Percentiles rank a stretch among this genome's conserved stretches.
Evolutionary conservation across 2,888 invertebrate species (phyloP).

Genomic region (Luperina testacea): DNA sequence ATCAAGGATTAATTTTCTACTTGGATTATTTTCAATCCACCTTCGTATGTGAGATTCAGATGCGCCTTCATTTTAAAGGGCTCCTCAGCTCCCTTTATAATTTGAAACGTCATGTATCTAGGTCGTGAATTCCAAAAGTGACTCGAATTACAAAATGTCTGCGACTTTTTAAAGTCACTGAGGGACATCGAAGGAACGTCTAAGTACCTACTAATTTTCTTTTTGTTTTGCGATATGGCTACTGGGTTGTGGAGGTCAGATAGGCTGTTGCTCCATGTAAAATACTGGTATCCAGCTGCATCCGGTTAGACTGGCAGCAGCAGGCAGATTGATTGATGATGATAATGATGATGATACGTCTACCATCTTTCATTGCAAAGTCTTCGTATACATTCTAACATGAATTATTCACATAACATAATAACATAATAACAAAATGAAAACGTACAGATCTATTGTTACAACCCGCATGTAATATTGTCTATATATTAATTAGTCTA

Average conservation of each 20-base stretch:
- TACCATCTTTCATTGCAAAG: not conserved
- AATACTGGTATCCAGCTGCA: too few relatives aligned
- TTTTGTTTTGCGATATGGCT: not conserved
- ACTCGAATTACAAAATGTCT: slow-evolving; percentile 26
- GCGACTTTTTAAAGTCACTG: slow-evolving; percentile 5
- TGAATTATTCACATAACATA: slow-evolving; percentile 29
- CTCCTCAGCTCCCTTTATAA: slow-evolving; percentile 77
- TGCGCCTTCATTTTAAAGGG: slow-evolving; percentile 85
- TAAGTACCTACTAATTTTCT: slow-evolving; percentile 5
- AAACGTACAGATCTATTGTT: slow-evolving; percentile 3
- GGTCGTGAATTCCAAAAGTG: slow-evolving; percentile 57
- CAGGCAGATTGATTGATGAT: too few relatives aligned
- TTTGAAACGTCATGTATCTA: slow-evolving; percentile 69
- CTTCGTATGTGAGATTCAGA: slow-evolving; percentile 84
- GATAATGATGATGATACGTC: not conserved
- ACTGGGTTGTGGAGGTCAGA: too few relatives aligned
- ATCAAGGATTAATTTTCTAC: slow-evolving; percentile 90
- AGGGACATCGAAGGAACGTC: not conserved
- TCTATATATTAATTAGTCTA: slow-evolving; percentile 48
- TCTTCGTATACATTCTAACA: slow-evolving; percentile 1
- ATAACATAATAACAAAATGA: slow-evolving; percentile 12
- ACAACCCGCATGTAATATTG: slow-evolving; percentile 16
- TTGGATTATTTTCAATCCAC: slow-evolving; percentile 89
- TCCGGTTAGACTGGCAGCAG: too few relatives aligned
- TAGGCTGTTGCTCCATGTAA: too few relatives aligned